These are phyloP conservation scores for Tetraneura akinire DNA, from an alignment of 1,140 invertebrate species.

Conservation along the genomic window DNA sequence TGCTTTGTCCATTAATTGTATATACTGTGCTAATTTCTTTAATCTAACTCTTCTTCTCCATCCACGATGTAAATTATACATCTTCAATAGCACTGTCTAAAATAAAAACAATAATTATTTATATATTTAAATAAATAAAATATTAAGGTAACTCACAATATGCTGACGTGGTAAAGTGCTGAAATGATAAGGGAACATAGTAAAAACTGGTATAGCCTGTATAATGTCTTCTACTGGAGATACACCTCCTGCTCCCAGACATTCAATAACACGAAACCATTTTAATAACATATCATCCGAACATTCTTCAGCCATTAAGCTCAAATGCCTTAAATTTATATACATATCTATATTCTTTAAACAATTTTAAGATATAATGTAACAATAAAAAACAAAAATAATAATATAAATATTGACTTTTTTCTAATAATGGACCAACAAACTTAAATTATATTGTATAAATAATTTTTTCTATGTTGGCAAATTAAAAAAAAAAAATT, in stretches of 20 bases:
- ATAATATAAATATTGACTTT: too few species aligned
- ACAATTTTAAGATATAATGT: background rate
- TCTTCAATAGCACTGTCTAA: slow-evolving; percentile 37
- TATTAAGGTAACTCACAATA: slow-evolving; percentile 22
- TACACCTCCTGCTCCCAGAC: slow-evolving; percentile 26
- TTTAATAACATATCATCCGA: slow-evolving; percentile 48
- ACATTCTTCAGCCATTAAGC: slow-evolving; percentile 49
- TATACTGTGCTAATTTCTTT: slow-evolving; percentile 47
- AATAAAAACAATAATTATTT: background rate
- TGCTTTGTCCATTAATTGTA: slow-evolving; percentile 40
- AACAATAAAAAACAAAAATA: too few species aligned
- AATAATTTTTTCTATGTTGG: too few species aligned
- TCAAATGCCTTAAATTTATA: slow-evolving; percentile 34
- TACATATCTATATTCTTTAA: background rate
- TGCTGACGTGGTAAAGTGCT: slow-evolving; percentile 44
- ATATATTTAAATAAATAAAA: background rate
- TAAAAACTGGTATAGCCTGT: slow-evolving; percentile 42
- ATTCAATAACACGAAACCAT: slow-evolving; percentile 49
- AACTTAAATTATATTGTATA: too few species aligned
- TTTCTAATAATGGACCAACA: too few species aligned
- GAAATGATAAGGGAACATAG: slow-evolving; percentile 43
- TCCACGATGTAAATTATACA: slow-evolving; percentile 44
- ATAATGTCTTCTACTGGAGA: slow-evolving; percentile 36
- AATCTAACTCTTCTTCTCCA: slow-evolving; percentile 39
- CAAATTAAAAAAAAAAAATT: too few species aligned